phyloP scores from a whole-genome alignment of 2,888 invertebrate species.

The Operophtera brumata region DNA sequence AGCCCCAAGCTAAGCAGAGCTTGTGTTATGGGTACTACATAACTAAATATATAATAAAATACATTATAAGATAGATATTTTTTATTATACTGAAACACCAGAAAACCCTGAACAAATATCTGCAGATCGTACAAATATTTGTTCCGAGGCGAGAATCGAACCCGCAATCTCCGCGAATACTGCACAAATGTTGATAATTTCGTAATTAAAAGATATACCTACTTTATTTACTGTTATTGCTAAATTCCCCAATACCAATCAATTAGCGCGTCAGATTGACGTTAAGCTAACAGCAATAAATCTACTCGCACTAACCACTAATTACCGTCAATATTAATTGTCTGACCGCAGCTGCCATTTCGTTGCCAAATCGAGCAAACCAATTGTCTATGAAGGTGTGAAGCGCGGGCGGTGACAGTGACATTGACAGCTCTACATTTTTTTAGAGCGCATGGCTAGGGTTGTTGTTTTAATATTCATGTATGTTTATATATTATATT shows the following conservation, averaged over 20 bases:
- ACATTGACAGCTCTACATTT: conserved; percentile 56
- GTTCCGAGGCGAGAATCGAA: too few relatives aligned
- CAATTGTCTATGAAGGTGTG: conserved; percentile 47
- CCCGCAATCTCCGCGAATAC: too few relatives aligned
- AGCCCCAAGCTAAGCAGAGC: too few relatives aligned
- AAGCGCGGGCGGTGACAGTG: conserved; percentile 68
- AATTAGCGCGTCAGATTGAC: conserved; percentile 35
- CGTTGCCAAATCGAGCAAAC: conserved; percentile 42
- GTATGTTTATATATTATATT: too few relatives aligned
- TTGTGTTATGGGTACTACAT: too few relatives aligned
- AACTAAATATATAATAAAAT: too few relatives aligned
- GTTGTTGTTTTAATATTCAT: too few relatives aligned
- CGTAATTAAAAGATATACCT: background rate
- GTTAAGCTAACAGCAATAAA: conserved; percentile 42
- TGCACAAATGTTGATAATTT: background rate
- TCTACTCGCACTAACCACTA: conserved; percentile 41
- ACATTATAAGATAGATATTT: too few relatives aligned
- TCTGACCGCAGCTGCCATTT: conserved; percentile 50
- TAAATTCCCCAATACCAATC: conserved; percentile 24
- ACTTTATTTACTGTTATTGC: background rate
- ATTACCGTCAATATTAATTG: conserved; percentile 48
- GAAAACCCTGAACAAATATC: too few relatives aligned
- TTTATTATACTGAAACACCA: too few relatives aligned
- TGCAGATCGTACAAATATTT: too few relatives aligned
- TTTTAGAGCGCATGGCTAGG: conserved; percentile 33